Conservation (phyloP, 2,797 vertebrate species). For the Anas georgica region DNA sequence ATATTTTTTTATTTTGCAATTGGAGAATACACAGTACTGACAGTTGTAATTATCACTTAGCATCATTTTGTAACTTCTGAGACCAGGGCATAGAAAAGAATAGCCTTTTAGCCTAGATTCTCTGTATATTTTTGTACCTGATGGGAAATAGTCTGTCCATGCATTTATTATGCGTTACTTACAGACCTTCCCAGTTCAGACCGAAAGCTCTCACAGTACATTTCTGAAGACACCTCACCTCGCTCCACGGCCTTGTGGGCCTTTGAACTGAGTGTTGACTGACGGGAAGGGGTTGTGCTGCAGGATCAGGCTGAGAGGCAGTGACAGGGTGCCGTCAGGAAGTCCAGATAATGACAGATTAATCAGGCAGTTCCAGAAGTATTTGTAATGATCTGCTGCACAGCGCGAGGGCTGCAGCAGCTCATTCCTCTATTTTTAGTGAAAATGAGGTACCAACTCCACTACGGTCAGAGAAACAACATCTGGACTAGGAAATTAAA, state of each 20-base stretch:
- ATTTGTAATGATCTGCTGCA: background rate
- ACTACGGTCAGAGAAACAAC: background rate
- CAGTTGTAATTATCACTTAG: background rate
- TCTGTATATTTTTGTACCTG: constrained; percentile 18
- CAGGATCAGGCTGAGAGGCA: constrained; percentile 41
- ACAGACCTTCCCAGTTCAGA: background rate
- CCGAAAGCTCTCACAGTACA: constrained; percentile 19
- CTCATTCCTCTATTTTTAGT: constrained; percentile 1
- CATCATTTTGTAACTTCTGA: constrained; percentile 22
- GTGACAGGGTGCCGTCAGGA: constrained; percentile 53
- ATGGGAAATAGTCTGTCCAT: background rate
- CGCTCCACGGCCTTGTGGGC: background rate
- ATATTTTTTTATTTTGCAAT: background rate
- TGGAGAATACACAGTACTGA: background rate
- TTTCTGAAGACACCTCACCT: constrained; percentile 25
- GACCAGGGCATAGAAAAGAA: background rate
- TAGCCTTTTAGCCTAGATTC: constrained; percentile 26
- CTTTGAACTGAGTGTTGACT: constrained; percentile 51
- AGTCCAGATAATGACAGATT: constrained; percentile 26
- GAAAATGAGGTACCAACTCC: background rate
- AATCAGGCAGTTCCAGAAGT: constrained; percentile 25
- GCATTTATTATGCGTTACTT: background rate
- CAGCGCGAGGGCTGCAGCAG: background rate
- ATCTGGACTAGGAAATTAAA: background rate
- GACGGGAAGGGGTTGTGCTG: constrained; percentile 29